Evolutionary conservation across 2,797 vertebrate species (phyloP).

Genomic region (Sternotherus odoratus): DNA sequence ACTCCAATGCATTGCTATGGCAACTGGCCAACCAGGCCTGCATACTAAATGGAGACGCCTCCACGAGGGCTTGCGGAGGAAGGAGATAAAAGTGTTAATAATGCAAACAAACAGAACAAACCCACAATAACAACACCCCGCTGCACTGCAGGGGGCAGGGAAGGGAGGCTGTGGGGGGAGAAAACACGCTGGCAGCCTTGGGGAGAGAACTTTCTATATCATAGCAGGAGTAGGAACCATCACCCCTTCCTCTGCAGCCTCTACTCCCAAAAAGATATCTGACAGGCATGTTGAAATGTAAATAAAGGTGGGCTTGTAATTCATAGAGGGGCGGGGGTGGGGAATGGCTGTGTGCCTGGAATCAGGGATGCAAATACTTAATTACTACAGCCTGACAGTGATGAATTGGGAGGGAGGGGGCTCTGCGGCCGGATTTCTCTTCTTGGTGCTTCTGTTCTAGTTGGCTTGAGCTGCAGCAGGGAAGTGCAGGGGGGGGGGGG

Average conservation of each 20-base stretch:
- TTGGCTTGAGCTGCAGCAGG: slow-evolving; percentile 32
- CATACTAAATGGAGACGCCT: slow-evolving; percentile 69
- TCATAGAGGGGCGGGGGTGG: not conserved
- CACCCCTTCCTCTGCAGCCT: not conserved
- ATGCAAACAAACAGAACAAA: slow-evolving; percentile 48
- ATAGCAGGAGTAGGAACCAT: not conserved
- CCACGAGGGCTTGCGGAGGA: slow-evolving; percentile 26
- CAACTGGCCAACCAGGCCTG: slow-evolving; percentile 73
- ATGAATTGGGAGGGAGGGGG: slow-evolving; percentile 51
- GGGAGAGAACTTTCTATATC: slow-evolving; percentile 14
- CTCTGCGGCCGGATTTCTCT: slow-evolving; percentile 23
- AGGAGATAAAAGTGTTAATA: slow-evolving; percentile 50
- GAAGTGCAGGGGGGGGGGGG: not conserved
- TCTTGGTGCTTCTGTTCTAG: slow-evolving; percentile 25
- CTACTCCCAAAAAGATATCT: not conserved
- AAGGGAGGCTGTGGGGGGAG: not conserved
- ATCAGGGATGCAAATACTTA: slow-evolving; percentile 57
- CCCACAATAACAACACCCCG: not conserved
- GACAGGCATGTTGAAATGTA: not conserved
- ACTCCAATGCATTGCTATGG: slow-evolving; percentile 75
- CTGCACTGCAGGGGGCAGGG: not conserved
- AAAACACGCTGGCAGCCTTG: slow-evolving; percentile 20
- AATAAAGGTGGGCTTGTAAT: slow-evolving; percentile 46
- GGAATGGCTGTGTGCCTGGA: slow-evolving; percentile 30
- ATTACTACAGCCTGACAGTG: slow-evolving; percentile 67